A percentile compares a stretch with the other conserved stretches of the same genome.
Conservation (phyloP, 2,113 vertebrate genomes). For the Ameiurus melas region DNA sequence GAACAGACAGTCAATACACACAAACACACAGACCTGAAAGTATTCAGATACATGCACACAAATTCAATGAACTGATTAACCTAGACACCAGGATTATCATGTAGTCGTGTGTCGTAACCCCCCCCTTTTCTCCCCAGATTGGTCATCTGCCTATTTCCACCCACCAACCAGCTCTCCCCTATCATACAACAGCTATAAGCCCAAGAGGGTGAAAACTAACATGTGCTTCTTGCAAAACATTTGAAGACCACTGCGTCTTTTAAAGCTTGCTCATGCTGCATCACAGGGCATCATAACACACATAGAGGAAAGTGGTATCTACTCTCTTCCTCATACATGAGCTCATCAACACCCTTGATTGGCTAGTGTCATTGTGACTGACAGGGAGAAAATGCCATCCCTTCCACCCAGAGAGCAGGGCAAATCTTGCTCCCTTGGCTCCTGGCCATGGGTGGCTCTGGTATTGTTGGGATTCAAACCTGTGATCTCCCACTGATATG, state of each 20-base stretch:
- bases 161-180: neutral
- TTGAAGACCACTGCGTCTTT: neutral
- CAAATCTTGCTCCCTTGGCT: neutral
- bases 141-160: neutral
- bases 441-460: neutral
- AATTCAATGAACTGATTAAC: neutral
- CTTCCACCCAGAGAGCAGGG: neutral
- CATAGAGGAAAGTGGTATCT: neutral
- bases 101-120: rapidly evolving
- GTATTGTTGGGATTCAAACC: neutral
- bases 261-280: neutral
- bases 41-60: neutral
- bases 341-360: neutral
- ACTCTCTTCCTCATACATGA: neutral
- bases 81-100: neutral
- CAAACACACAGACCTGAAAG: neutral
- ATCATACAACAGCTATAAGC: neutral
- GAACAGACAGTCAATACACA: slow-evolving; percentile 10
- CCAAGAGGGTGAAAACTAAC: neutral
- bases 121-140: neutral
- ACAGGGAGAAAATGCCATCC: neutral
- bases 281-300: neutral
- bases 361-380: neutral
- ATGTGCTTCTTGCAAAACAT: neutral
- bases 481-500: neutral